Conservation (phyloP, 2,797 vertebrate species). For the Podarcis lilfordi region DNA sequence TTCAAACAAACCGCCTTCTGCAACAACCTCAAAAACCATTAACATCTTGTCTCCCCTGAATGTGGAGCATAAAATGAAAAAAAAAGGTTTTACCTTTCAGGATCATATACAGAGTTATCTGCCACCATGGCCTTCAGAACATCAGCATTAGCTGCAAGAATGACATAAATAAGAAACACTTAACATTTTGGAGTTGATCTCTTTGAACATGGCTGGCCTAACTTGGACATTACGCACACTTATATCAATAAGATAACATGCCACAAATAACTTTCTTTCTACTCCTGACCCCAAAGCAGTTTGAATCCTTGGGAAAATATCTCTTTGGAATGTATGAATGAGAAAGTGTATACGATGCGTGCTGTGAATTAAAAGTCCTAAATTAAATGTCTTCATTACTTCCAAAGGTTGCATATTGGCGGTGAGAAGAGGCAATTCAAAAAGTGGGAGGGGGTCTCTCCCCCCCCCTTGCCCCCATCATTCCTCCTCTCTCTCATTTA, state of each 20-base stretch:
- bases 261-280: not conserved
- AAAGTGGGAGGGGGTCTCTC: too few species aligned
- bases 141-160: conserved; percentile 89
- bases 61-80: not conserved
- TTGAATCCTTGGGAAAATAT: not conserved
- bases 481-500: too few species aligned
- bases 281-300: not conserved
- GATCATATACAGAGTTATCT: conserved; percentile 85
- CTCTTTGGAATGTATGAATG: not conserved
- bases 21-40: not conserved
- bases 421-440: too few species aligned
- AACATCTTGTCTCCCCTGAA: not conserved
- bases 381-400: not conserved
- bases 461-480: too few species aligned
- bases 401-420: too few species aligned
- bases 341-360: not conserved
- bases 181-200: not conserved
- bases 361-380: not conserved
- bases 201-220: not conserved
- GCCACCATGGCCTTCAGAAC: conserved; percentile 93
- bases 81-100: conserved; percentile 85
- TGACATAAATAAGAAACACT: conserved; percentile 58
- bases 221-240: not conserved
- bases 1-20: not conserved
- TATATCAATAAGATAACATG: not conserved